Base-by-base conservation (phyloP, 2,797 vertebrate genomes). In the Sphenodon punctatus region DNA sequence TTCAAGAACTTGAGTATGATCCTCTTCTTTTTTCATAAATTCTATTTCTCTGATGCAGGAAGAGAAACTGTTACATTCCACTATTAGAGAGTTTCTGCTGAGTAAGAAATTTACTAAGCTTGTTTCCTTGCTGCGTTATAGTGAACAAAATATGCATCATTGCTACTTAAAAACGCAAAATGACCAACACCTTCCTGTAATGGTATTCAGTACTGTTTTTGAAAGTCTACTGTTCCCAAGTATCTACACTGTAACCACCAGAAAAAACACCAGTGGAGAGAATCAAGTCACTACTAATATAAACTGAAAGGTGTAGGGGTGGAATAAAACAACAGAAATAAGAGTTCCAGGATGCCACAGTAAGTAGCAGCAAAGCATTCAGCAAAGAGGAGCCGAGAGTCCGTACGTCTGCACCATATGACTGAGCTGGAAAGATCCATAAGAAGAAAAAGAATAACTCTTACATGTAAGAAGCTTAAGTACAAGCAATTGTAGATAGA, bases 1-100 rank as follows among this genome's bases (percentile, higher is more conserved):
- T 84, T 97, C 97, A 53, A 98, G 89, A 38, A 78, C 76, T 75
- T 93, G 97, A 86, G 92, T 96, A 85, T 97, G 95, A 72, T 97
- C 97, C 78, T 97, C 97, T 75, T 98, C 98, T 90, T 95, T 98
- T 94, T 97, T 98, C 88, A 96, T 94, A 94, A 97, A 98, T 90
- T 98, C 98, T 15, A 93, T 95, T 93, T 99, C 98, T 92, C 98
- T 99, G 89, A 38, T 16, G 80, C 69, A 76, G 66, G 85, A 92
- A 93, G 25, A 88, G 85, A 89, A 69, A 70, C 36, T 88, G 72
- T 0, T 88, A 72, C n/a, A 72, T 59, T 89, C 78, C 51, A 51
- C 16, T 63, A 66, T 12, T 69, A 55, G 78, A 84, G 67, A 8
- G 15, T 69, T 77, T 78, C 25, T 82, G 20, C 32, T 51, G 58